Percentiles rank a stretch among this genome's conserved stretches.
phyloP scores from a whole-genome alignment of 2,888 invertebrate genomes.

The Spatulosminthurus flaviceps region DNA sequence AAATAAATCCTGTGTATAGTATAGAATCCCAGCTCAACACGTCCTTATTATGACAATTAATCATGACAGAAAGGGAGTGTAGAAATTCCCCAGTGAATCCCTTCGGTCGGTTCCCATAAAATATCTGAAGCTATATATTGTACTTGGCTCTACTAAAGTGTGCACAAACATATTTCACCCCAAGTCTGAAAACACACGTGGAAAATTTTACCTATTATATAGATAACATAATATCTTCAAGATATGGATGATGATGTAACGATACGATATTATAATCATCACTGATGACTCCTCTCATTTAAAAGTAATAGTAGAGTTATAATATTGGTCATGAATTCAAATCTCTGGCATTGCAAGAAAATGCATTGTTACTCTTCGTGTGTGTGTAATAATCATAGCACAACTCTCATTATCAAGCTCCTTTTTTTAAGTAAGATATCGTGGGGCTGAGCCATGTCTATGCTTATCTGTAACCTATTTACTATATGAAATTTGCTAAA shows the following conservation, averaged over 20 bases:
- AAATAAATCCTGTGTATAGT: not conserved
- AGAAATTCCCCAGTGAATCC: conserved; percentile 32
- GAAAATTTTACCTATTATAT: not conserved
- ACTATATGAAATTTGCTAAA: not conserved
- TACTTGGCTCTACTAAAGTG: not conserved
- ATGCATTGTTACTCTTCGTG: too few species aligned
- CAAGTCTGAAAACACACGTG: too few species aligned
- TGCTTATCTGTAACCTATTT: not conserved
- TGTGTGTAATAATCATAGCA: not conserved
- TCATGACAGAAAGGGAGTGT: conserved; percentile 33
- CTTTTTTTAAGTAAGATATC: not conserved
- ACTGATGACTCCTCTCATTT: not conserved
- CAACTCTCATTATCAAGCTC: not conserved
- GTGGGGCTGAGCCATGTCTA: not conserved
- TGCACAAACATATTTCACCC: too few species aligned
- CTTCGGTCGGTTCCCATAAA: conserved; percentile 27
- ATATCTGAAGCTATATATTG: not conserved
- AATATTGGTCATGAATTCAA: not conserved
- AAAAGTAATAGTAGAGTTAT: too few species aligned
- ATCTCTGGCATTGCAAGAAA: not conserved
- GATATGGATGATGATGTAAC: not conserved
- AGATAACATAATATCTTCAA: too few species aligned
- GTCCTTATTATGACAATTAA: conserved; percentile 33
- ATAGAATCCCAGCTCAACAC: conserved; percentile 22
- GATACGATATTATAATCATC: not conserved